Conservation (phyloP, 2,113 vertebrate genomes). For the Platycercus adscitus region DNA sequence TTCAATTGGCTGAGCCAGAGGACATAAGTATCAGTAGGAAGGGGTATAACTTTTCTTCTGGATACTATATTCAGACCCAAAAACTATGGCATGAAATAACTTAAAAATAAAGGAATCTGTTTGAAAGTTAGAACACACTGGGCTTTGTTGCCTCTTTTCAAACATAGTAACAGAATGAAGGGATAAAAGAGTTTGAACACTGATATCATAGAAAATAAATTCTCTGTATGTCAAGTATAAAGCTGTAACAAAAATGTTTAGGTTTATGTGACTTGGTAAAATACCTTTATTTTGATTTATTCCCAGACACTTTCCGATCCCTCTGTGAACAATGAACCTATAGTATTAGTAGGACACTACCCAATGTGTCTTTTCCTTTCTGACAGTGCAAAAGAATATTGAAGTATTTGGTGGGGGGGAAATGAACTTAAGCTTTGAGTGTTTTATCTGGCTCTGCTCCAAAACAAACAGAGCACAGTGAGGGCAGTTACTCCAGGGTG, state of each 20-base stretch:
- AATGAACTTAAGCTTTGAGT: not conserved
- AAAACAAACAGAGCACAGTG: conserved; percentile 51
- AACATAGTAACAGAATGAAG: not conserved
- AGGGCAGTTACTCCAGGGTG: conserved; percentile 21
- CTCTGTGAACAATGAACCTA: conserved; percentile 36
- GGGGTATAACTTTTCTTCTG: not conserved
- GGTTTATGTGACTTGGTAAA: not conserved
- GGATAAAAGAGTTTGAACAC: not conserved
- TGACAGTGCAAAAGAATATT: conserved; percentile 14
- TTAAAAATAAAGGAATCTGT: not conserved
- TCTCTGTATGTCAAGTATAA: not conserved
- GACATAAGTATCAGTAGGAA: not conserved
- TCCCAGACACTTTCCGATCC: conserved; percentile 20
- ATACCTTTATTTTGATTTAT: conserved; percentile 11
- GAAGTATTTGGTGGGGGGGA: not conserved
- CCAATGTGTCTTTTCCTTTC: not conserved
- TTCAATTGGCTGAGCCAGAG: not conserved
- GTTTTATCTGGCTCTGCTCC: conserved; percentile 67
- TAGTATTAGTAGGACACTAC: not conserved
- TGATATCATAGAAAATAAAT: conserved; percentile 9
- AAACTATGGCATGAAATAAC: not conserved
- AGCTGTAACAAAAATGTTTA: conserved; percentile 42
- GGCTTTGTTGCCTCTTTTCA: not conserved
- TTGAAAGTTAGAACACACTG: not conserved
- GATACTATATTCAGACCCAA: not conserved